Conservation (phyloP, 1,140 invertebrate genomes). For the Paracyclopina nana region DNA sequence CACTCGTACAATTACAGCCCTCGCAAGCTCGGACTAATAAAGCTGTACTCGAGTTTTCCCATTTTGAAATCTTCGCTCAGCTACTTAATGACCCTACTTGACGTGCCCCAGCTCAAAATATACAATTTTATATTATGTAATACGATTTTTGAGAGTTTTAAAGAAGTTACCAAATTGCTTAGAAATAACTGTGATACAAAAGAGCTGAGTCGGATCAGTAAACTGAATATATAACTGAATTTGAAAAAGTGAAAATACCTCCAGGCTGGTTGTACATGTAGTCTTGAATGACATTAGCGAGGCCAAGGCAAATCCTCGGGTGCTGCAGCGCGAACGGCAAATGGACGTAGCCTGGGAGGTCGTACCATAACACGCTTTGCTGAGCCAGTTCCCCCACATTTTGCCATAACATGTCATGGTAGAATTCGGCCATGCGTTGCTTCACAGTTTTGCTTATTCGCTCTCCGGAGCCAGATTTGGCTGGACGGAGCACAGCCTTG, state of each 20-base stretch:
- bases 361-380: neutral
- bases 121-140: neutral
- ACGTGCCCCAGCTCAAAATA: too few relatives aligned
- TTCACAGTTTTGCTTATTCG: neutral
- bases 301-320: slow-evolving; percentile 3
- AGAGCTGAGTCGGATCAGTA: too few relatives aligned
- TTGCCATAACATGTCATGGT: slow-evolving; percentile 7
- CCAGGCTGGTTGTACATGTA: neutral
- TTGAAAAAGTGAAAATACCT: neutral
- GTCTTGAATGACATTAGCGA: slow-evolving; percentile 5
- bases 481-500: neutral
- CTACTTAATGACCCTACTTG: too few relatives aligned
- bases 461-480: neutral
- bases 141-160: neutral
- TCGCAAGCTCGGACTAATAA: too few relatives aligned
- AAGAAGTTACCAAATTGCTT: neutral
- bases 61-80: too few relatives aligned
- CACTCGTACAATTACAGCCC: too few relatives aligned
- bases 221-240: neutral
- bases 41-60: too few relatives aligned
- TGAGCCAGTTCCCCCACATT: neutral
- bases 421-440: slow-evolving; percentile 6
- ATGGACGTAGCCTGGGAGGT: neutral
- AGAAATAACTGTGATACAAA: too few relatives aligned
- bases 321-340: slow-evolving; percentile 8